These are phyloP conservation scores for Crotalus horridus DNA, from an alignment of 2,113 vertebrate species.

Conservation along the genomic window DNA sequence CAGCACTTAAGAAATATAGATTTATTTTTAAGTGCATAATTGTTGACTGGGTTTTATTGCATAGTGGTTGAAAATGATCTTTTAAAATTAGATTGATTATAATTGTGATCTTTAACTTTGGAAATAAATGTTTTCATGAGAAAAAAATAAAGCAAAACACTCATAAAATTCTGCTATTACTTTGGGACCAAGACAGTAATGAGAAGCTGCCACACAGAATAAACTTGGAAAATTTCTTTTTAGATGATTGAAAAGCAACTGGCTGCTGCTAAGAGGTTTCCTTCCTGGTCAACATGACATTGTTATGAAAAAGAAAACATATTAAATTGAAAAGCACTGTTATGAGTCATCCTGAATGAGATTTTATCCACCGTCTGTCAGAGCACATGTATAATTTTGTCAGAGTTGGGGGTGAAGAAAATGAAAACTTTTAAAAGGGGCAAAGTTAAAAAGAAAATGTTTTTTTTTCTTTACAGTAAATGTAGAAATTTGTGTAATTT, in stretches of 20 bases:
- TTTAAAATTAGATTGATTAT: not conserved
- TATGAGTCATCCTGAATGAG: constrained; percentile 18
- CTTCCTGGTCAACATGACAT: constrained; percentile 26
- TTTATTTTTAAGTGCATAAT: not conserved
- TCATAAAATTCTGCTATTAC: constrained; percentile 10
- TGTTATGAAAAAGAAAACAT: constrained; percentile 30
- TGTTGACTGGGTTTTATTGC: not conserved
- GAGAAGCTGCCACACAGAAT: constrained; percentile 14
- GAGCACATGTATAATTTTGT: not conserved
- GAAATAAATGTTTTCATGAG: not conserved
- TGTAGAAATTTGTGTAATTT: not conserved
- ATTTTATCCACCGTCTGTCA: constrained; percentile 24
- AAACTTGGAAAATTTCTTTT: constrained; percentile 49
- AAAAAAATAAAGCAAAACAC: constrained; percentile 9
- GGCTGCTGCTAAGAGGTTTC: constrained; percentile 40
- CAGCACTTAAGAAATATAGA: not conserved
- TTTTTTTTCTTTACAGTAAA: not conserved
- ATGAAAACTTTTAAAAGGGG: constrained; percentile 5
- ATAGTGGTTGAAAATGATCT: not conserved
- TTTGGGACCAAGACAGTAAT: constrained; percentile 32
- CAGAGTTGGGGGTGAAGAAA: accelerated
- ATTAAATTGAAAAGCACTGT: constrained; percentile 37
- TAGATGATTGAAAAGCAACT: constrained; percentile 31
- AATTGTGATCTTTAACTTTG: not conserved
- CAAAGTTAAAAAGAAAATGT: not conserved